Base-by-base conservation (phyloP, 2,797 vertebrate genomes). In the Clarias laeviceps region DNA sequence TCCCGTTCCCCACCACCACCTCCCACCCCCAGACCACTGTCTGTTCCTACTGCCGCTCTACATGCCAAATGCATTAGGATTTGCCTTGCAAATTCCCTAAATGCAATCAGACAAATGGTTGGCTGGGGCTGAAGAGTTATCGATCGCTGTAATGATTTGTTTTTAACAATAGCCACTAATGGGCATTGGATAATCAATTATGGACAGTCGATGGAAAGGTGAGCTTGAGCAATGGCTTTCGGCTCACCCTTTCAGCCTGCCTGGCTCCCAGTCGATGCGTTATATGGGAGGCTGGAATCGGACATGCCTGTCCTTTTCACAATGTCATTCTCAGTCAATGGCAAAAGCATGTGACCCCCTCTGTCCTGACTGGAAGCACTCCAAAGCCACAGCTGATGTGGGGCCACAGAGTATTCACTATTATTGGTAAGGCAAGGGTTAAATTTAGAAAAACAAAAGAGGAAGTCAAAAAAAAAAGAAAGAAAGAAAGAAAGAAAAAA, bases 131-230 rank as follows among this genome's bases (percentile, higher is more conserved):
- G 96, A 96, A 95, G 96, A 95, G 95, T 94, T 95, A 97, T 97
- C 92, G 97, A 97, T 96, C 95, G 94, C 94, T 93, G 95, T 96
- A 97, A 97, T 94, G 96, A 97, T 97, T 97, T 97, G 96, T 97
- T 97, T 96, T 97, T 97, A 97, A 97, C 96, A 97, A 97, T 97
- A 96, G 96, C 95, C 94, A 95, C 96, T 97, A 97, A 97, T 97
- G 96, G 96, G 95, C 95, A 96, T 96, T 95, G 96, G 95, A 97
- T 97, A 97, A 97, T 98, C 97, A 96, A 98, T 95, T 96, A 97
- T 94, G 95, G 94, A 95, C 94, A 96, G 96, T 97, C 95, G 95
- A 97, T 97, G 96, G 91, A 94, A 96, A 95, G 96, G 96, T 97
- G 95, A 95, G 94, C 95, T 94, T 94, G 89, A 90, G 88, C 82